Evolutionary conservation across 1,140 invertebrate species (phyloP).

Genomic region (Sycobia sp.): DNA sequence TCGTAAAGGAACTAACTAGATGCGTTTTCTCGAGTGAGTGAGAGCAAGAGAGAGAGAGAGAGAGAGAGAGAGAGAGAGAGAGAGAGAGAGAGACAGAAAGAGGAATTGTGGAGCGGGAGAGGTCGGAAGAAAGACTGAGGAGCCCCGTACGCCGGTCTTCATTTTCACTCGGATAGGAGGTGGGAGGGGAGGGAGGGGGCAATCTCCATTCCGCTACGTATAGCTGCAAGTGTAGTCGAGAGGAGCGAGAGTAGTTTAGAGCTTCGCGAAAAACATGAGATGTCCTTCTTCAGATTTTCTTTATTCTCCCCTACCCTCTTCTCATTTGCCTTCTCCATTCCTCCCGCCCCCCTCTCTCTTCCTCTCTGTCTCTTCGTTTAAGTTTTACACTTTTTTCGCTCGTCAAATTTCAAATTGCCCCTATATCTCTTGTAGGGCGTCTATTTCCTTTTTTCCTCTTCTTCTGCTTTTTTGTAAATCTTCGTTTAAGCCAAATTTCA

Average conservation of each 20-base stretch:
- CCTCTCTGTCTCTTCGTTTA: too few relatives aligned
- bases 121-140: not conserved
- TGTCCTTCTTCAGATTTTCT: conserved; percentile 16
- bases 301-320: conserved; percentile 5
- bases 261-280: conserved; percentile 17
- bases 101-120: not conserved
- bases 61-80: not conserved
- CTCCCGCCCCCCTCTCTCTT: too few relatives aligned
- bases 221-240: not conserved
- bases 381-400: too few relatives aligned
- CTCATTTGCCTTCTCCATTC: conserved; percentile 34
- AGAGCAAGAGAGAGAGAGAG: too few relatives aligned
- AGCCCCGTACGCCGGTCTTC: not conserved
- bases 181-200: too few relatives aligned
- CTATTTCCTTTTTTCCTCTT: too few relatives aligned
- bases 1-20: conserved; percentile 51
- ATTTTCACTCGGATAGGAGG: too few relatives aligned
- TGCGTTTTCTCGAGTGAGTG: conserved; percentile 26
- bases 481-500: too few relatives aligned
- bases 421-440: too few relatives aligned
- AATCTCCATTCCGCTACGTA: conserved; percentile 40
- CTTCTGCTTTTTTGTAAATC: too few relatives aligned
- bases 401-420: too few relatives aligned
- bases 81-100: not conserved
- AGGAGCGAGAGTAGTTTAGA: not conserved